Percentiles rank a stretch among this genome's conserved stretches.
Evolutionary conservation across 2,113 vertebrate species (phyloP).

Genomic region (Campylomormyrus tamandua): DNA sequence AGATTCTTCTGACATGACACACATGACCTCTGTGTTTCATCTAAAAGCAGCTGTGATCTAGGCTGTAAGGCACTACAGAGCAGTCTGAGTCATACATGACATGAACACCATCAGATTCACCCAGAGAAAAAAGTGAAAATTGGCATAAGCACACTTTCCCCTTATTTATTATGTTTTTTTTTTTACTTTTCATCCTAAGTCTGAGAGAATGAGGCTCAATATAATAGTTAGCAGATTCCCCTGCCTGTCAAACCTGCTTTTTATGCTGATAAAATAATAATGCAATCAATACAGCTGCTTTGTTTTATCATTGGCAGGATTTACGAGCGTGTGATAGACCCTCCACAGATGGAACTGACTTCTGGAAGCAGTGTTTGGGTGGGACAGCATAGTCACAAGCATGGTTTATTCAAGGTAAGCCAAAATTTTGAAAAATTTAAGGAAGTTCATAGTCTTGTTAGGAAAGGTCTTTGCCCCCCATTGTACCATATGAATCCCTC

Average conservation of each 20-base stretch:
- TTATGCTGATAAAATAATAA: no score
- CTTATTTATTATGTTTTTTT: slow-evolving; percentile 27
- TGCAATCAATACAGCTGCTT: slow-evolving; percentile 26
- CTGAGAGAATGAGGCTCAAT: background rate
- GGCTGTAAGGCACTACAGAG: background rate
- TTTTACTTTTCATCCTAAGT: slow-evolving; percentile 31
- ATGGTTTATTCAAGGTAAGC: slow-evolving; percentile 91
- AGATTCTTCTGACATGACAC: background rate
- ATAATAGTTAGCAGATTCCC: background rate
- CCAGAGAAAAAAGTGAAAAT: slow-evolving; percentile 19
- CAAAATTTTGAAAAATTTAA: background rate
- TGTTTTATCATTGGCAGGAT: slow-evolving; percentile 68
- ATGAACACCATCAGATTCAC: slow-evolving; percentile 28
- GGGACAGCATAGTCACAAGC: slow-evolving; percentile 86
- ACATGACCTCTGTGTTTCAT: background rate
- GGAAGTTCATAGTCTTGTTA: background rate
- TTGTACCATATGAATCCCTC: background rate
- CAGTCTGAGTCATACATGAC: background rate
- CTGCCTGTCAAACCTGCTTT: background rate
- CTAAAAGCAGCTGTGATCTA: background rate
- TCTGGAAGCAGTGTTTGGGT: slow-evolving; percentile 84
- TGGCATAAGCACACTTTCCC: slow-evolving; percentile 18
- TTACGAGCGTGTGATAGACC: slow-evolving; percentile 87
- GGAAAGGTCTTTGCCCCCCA: background rate
- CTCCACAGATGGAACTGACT: slow-evolving; percentile 78